phyloP scores from a whole-genome alignment of 2,797 vertebrate genomes.

The Chelon auratus region DNA sequence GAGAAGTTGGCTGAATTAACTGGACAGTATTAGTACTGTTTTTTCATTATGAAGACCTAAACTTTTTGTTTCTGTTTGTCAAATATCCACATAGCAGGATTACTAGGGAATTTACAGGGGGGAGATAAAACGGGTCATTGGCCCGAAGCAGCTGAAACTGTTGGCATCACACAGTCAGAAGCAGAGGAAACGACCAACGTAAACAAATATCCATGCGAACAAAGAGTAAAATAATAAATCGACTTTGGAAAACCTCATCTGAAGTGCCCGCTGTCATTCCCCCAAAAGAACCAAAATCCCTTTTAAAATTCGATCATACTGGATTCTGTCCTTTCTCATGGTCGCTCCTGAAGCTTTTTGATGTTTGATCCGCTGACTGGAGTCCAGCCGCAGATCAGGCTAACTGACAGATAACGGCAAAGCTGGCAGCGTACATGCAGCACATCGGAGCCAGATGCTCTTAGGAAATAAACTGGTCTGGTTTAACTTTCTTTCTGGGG shows the following conservation, averaged over 20 bases:
- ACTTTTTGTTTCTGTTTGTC: neutral
- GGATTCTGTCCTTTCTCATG: conserved; percentile 9
- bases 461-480: conserved; percentile 13
- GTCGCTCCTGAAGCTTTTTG: conserved; percentile 2
- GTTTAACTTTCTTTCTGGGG: neutral
- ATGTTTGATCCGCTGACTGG: conserved; percentile 45
- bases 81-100: no score
- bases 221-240: conserved; percentile 17
- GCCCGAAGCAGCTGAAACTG: conserved; percentile 9
- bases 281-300: conserved; percentile 7
- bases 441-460: conserved; percentile 28
- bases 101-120: no score
- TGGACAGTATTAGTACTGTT: neutral
- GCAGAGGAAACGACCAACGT: neutral
- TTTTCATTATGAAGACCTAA: no score
- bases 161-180: conserved; percentile 1
- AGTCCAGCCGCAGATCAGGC: conserved; percentile 44
- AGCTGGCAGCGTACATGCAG: conserved; percentile 23
- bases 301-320: conserved; percentile 11
- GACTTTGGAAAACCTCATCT: neutral
- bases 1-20: neutral
- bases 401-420: conserved; percentile 27
- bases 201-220: conserved; percentile 14
- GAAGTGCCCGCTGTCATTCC: conserved; percentile 13
- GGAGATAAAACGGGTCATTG: neutral